Conservation (phyloP, 2,888 invertebrate genomes). For the Sarcophaga rosellei region DNA sequence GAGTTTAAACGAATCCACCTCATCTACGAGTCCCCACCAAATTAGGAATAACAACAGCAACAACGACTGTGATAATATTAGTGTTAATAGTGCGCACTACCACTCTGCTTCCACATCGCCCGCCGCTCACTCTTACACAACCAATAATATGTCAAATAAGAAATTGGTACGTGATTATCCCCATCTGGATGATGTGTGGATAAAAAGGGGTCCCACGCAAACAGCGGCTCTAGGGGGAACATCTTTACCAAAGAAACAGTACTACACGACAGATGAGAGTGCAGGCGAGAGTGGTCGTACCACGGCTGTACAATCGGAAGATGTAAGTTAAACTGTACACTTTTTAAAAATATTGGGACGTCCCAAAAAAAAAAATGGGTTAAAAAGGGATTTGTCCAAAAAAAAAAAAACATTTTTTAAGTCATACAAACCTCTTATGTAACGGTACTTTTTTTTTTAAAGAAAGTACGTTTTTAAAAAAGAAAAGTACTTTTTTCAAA, state of each 20-base stretch:
- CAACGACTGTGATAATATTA: conserved; percentile 77
- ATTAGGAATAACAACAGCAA: conserved; percentile 64
- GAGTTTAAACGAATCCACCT: conserved; percentile 23
- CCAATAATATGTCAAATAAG: background rate
- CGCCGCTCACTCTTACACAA: background rate
- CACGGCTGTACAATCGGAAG: conserved; percentile 76
- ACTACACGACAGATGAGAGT: conserved; percentile 73
- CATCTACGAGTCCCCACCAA: conserved; percentile 28
- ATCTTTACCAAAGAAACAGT: conserved; percentile 70
- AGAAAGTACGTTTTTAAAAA: no score
- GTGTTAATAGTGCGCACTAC: conserved; percentile 42
- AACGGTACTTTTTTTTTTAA: background rate
- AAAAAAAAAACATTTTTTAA: no score
- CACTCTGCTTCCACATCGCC: conserved; percentile 2
- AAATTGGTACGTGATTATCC: conserved; percentile 67
- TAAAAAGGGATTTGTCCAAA: no score
- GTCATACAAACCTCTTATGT: background rate
- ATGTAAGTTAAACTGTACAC: conserved; percentile 74
- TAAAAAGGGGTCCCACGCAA: conserved; percentile 71
- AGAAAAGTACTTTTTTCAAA: no score
- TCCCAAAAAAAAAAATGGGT: background rate
- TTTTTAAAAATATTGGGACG: background rate
- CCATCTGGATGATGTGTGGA: conserved; percentile 78
- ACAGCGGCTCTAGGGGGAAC: background rate
- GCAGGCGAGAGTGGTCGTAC: conserved; percentile 70